Evolutionary conservation across 2,888 invertebrate genomes (phyloP).

Genomic region (Agriotes lineatus): DNA sequence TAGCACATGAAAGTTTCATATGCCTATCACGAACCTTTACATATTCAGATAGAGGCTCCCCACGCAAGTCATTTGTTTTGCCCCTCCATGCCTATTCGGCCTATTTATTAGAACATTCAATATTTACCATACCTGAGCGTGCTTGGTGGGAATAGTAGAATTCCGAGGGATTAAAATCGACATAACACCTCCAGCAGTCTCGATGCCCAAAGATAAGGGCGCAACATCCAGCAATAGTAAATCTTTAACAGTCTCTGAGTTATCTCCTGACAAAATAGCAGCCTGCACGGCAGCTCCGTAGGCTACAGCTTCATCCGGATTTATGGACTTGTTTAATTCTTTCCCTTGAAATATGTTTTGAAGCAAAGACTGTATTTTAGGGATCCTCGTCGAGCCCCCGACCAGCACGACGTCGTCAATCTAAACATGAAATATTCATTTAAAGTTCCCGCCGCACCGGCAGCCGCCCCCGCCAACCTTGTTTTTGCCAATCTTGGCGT

Average conservation of each 20-base stretch:
- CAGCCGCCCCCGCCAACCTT: slow-evolving; percentile 47
- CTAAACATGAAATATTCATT: slow-evolving; percentile 46
- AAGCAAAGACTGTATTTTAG: slow-evolving; percentile 75
- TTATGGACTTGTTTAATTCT: slow-evolving; percentile 77
- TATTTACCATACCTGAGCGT: slow-evolving; percentile 67
- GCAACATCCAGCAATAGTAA: slow-evolving; percentile 75
- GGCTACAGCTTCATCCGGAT: slow-evolving; percentile 80
- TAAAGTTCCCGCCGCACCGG: neutral
- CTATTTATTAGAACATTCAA: neutral
- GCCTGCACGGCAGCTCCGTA: slow-evolving; percentile 78
- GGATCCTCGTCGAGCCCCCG: slow-evolving; percentile 79
- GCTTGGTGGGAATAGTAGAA: slow-evolving; percentile 75
- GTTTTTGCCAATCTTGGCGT: slow-evolving; percentile 73
- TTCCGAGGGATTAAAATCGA: slow-evolving; percentile 76
- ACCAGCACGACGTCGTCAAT: slow-evolving; percentile 72
- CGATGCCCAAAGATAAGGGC: slow-evolving; percentile 77
- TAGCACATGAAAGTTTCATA: too few species aligned
- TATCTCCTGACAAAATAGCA: slow-evolving; percentile 72
- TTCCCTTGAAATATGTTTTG: slow-evolving; percentile 69
- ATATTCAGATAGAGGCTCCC: too few species aligned
- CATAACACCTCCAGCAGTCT: slow-evolving; percentile 81
- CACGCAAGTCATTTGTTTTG: too few species aligned
- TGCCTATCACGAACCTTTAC: too few species aligned
- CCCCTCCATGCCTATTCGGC: too few species aligned
- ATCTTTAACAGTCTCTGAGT: slow-evolving; percentile 71